phyloP scores from a whole-genome alignment of 2,113 vertebrate species.

The Pteropus alecto region DNA sequence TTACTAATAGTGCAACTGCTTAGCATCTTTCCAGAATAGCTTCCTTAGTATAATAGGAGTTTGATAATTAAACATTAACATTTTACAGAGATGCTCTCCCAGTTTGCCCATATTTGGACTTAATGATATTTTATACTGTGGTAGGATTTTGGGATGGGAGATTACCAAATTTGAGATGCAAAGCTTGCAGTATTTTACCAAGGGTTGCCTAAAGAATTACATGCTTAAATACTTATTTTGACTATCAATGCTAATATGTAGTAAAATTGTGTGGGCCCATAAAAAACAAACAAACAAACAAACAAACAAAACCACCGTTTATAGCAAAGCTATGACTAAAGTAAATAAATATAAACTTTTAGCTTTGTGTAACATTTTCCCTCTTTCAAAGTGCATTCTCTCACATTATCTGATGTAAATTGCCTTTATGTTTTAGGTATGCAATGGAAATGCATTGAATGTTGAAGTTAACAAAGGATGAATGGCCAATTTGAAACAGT shows the following conservation, averaged over 20 bases:
- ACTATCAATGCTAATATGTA: background rate
- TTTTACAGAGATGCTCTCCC: background rate
- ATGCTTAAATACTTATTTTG: constrained; percentile 8
- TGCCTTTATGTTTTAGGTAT: constrained; percentile 5
- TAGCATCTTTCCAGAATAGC: constrained; percentile 53
- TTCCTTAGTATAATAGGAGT: constrained; percentile 47
- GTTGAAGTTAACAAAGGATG: background rate
- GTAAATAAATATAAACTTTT: background rate
- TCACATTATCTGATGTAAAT: background rate
- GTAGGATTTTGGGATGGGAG: background rate
- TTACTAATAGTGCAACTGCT: constrained; percentile 76
- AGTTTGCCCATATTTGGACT: constrained; percentile 28
- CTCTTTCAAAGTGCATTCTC: background rate
- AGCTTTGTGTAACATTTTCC: background rate
- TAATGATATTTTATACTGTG: background rate
- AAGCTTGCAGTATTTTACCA: background rate
- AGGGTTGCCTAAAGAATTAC: background rate
- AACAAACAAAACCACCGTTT: background rate
- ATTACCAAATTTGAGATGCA: background rate
- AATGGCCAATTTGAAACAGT: constrained; percentile 12
- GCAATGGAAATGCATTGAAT: background rate
- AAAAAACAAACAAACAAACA: too few relatives aligned
- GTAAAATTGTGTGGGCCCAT: background rate
- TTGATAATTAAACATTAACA: constrained; percentile 35
- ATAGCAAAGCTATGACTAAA: background rate